Conservation (phyloP, 2,888 invertebrate genomes). For the Tenthredo mesomela region DNA sequence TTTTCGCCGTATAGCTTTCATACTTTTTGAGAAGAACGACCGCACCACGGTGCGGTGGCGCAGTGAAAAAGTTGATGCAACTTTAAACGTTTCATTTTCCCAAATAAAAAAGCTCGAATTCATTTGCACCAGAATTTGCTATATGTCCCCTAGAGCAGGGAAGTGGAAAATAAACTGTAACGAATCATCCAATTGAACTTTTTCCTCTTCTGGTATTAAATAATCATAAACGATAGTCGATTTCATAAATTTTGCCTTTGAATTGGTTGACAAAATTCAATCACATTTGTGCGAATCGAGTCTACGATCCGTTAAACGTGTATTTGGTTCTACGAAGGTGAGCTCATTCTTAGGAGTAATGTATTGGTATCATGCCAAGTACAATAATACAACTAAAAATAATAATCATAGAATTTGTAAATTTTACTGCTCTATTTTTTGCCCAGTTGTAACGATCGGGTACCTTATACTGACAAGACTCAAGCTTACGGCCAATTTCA, state of each 20-base stretch:
- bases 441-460: background rate
- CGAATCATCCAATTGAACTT: background rate
- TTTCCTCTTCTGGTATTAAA: background rate
- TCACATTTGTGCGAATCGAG: background rate
- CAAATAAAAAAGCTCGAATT: background rate
- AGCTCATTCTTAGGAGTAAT: background rate
- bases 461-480: background rate
- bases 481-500: background rate
- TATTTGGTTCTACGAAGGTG: background rate
- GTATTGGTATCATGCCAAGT: slow-evolving; percentile 6
- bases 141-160: background rate
- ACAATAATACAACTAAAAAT: slow-evolving; percentile 2
- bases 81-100: background rate
- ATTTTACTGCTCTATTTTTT: background rate
- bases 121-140: background rate
- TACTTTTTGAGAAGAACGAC: background rate
- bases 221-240: background rate
- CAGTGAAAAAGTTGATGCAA: slow-evolving; percentile 9
- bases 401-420: background rate
- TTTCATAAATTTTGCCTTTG: background rate
- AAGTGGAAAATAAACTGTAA: background rate
- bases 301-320: background rate
- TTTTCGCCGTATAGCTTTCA: background rate
- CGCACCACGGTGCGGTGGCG: background rate
- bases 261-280: background rate